Evolutionary conservation across 1,140 invertebrate genomes (phyloP), one percentile per base, ranked within the genome.

Genomic region (Drosophila arizonae): DNA sequence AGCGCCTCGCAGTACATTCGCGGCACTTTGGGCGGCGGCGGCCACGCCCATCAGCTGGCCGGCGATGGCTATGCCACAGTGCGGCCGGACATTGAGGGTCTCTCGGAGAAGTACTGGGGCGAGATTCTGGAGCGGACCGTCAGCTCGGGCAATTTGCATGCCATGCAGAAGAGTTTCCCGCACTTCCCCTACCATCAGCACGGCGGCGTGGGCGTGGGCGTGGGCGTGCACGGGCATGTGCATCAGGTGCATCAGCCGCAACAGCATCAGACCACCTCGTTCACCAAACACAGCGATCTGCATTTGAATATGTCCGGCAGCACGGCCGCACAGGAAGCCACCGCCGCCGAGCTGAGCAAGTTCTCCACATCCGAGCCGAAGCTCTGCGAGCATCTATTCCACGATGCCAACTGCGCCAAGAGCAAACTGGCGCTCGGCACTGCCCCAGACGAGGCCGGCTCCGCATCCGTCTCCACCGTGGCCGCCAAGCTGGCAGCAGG

Each of bases 91-190:
- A 93, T 95, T 57, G 95, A 95, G 81, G 94, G 94, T 3, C 92
- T 95, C 1, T 94, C 95, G n/a, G 95, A 95, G 87, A 95, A 95
- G 90, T 95, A 95, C 82, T 95, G 95, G 95, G 95, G 95, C 28
- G 95, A 95, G 92, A 95, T 95, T 73, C 91, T 95, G 33, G 95
- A 95, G 88, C 92, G 95, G 11, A 95, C 95, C 1, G 93, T 95
- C 9, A 95, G 95, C 33, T 95, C 94, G 2, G 94, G 93, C 63
- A 95, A 95, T 46, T 91, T 95, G 11, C 95, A 95, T 81, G 94
- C 94, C 28, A 93, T 95, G 62, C 94, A 95, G 73, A 94, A 94
- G 81, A 82, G 63, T 9, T 87, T 82, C 39, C 91, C 92, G 15
- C 84, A 86, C 50, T 82, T 77, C 45, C 85, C 79, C 41, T 81